Evolutionary conservation across 35 echinoderm and acorn worm genomes (phyloP).

Genomic region (Lytechinus variegatus): DNA sequence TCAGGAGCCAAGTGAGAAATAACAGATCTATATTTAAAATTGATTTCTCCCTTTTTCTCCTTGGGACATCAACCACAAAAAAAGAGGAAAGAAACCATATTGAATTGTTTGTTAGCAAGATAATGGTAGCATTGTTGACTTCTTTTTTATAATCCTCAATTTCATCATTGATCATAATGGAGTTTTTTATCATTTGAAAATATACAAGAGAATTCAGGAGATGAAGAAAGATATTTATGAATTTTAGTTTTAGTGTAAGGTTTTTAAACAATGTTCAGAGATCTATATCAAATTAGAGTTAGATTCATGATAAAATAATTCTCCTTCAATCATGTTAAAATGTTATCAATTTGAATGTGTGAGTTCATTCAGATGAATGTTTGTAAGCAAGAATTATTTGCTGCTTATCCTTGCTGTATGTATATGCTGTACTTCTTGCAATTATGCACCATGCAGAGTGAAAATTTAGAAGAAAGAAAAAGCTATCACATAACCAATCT

Average conservation of each 20-base stretch:
- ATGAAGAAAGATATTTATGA: too few species aligned
- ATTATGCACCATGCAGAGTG: not conserved
- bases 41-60: not conserved
- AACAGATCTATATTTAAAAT: not conserved
- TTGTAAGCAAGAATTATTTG: not conserved
- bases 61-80: not conserved
- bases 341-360: too few species aligned
- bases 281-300: too few species aligned
- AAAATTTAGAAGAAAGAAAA: not conserved
- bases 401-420: not conserved
- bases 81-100: not conserved
- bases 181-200: too few species aligned
- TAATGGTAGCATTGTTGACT: not conserved
- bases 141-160: not conserved
- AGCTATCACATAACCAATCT: not conserved
- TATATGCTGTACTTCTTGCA: not conserved
- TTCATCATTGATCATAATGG: not conserved
- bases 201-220: too few species aligned
- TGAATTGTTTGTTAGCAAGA: not conserved
- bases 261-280: too few species aligned
- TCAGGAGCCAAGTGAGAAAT: not conserved
- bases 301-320: too few species aligned
- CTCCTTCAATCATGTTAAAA: too few species aligned
- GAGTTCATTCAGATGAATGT: too few species aligned
- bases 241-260: too few species aligned